Base-by-base conservation (phyloP, 2,888 invertebrate species). In the Troglohyphantes excavatus region DNA sequence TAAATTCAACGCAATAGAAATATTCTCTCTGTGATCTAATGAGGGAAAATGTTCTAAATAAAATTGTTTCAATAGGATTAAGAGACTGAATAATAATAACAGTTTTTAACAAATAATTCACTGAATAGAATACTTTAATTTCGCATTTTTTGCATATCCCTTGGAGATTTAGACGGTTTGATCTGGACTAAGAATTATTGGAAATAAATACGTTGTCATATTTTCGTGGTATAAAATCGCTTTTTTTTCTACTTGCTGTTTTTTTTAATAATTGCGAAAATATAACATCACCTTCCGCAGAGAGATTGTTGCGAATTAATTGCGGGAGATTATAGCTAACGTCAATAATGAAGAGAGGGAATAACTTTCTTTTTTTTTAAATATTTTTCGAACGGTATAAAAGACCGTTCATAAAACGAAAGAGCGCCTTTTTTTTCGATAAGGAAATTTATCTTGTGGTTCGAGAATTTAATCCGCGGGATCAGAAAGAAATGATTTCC, bases 281-380 rank as follows among this genome's bases (percentile, higher is more conserved):
- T 72, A 72, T 72, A 46, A 46, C 7, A 27, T 19, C 11, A n/a
- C 29, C 68, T 68, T 65, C 3, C 33, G 53, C 13, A 17, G 3
- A 46, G 72, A 21, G 72, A 72, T 19, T 23, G 53, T 53, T 17
- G 26, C 21, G 46, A 72, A 72, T 72, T 72, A 72, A 72, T 23
- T 21, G 39, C 46, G 19, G 72, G 19, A 46, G 72, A 72, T 72
- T 72, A 72, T 17, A 19, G 43, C 17, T 72, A 72, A 72, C 72
- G 43, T 72, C 72, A 72, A 72, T 72, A 72, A 72, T 72, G 46
- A 72, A 19, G 21, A 46, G 11, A 39, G 72, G 11, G 43, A 72
- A 43, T 21, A 19, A 19, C 46, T 72, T 46, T 72, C 21, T n/a
- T 72, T 46, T 23, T 21, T 43, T 53, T 39, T 2, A 39, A 53